phyloP scores from a whole-genome alignment of 2,797 vertebrate species.

The Rhinatrema bivittatum region DNA sequence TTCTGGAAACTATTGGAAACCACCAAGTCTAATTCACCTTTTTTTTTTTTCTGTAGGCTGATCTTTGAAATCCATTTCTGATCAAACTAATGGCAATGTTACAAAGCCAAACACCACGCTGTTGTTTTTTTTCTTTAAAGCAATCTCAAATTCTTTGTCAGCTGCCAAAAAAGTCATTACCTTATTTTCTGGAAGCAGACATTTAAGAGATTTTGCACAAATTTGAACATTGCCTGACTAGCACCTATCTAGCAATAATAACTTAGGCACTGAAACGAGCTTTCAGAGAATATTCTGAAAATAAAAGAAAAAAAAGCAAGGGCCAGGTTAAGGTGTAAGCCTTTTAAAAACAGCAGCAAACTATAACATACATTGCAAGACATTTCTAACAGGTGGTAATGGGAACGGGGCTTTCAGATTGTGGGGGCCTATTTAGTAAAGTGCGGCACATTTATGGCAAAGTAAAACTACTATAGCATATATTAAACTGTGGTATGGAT shows the following conservation, averaged over 20 bases:
- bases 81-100: conserved; percentile 10
- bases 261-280: conserved; percentile 18
- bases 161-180: conserved; percentile 17
- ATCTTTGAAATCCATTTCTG: conserved; percentile 17
- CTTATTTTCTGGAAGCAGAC: conserved; percentile 6
- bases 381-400: neutral
- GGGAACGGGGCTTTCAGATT: neutral
- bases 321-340: too few species aligned
- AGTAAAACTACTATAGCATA: too few species aligned
- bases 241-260: conserved; percentile 10
- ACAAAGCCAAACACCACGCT: conserved; percentile 15
- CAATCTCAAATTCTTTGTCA: conserved; percentile 1
- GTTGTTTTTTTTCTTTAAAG: conserved; percentile 5
- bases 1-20: conserved; percentile 26
- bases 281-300: conserved; percentile 15
- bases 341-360: too few species aligned
- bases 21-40: conserved; percentile 10
- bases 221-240: too few species aligned
- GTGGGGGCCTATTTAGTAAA: neutral
- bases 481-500: too few species aligned
- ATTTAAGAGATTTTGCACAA: conserved; percentile 11
- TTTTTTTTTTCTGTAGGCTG: conserved; percentile 4
- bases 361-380: too few species aligned
- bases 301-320: conserved; percentile 5
- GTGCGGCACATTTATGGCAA: too few species aligned